These are phyloP conservation scores for Epinephelus coioides DNA, from an alignment of 2,797 vertebrate genomes.

Conservation along the genomic window DNA sequence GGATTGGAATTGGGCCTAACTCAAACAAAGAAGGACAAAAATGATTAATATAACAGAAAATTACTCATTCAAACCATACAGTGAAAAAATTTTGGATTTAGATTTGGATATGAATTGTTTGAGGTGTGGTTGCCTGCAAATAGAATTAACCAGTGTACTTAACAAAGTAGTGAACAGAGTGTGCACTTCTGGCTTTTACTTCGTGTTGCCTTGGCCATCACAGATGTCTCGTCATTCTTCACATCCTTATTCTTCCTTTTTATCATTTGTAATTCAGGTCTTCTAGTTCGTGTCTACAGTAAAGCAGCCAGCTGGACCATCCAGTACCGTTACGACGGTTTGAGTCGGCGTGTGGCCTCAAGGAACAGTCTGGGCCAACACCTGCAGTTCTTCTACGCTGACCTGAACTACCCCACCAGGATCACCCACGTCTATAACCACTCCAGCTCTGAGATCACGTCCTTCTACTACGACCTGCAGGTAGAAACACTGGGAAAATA, in stretches of 20 bases:
- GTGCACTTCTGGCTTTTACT: too few species aligned
- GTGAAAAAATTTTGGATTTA: too few species aligned
- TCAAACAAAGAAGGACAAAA: too few species aligned
- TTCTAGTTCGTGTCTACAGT: slow-evolving; percentile 96
- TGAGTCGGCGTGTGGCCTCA: slow-evolving; percentile 94
- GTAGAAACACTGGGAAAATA: slow-evolving; percentile 39
- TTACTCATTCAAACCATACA: too few species aligned
- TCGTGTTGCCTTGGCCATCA: too few species aligned
- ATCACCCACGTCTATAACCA: slow-evolving; percentile 99
- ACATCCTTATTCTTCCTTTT: background rate
- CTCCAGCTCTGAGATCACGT: slow-evolving; percentile 98
- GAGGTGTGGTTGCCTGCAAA: too few species aligned
- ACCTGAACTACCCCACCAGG: slow-evolving; percentile 96
- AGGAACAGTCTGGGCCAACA: slow-evolving; percentile 97
- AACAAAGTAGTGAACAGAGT: too few species aligned
- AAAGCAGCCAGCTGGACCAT: slow-evolving; percentile 98
- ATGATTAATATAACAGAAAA: too few species aligned
- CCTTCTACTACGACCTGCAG: slow-evolving; percentile 96
- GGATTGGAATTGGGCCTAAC: too few species aligned
- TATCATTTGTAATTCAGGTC: slow-evolving; percentile 77
- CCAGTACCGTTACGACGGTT: slow-evolving; percentile 96
- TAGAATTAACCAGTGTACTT: too few species aligned
- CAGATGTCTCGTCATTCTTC: background rate
- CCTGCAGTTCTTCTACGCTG: slow-evolving; percentile 98
- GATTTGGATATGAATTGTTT: too few species aligned